Evolutionary conservation across 1,140 invertebrate species (phyloP), one percentile per base, ranked within the genome.

Genomic region (Trigoniulus corallinus): DNA sequence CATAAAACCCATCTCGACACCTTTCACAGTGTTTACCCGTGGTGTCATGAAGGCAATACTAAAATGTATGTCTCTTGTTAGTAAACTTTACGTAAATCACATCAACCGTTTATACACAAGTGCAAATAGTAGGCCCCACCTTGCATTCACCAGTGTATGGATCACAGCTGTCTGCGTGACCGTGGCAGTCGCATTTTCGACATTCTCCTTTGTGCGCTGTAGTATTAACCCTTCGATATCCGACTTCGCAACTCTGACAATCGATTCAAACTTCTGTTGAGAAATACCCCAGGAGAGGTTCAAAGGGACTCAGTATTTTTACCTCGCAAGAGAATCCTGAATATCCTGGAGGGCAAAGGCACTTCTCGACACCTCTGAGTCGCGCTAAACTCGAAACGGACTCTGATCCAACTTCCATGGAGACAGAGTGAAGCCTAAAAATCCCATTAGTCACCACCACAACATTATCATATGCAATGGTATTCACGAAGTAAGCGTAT

Each of bases 1-100:
- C 93, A 67, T 94, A 96, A 68, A 81, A 96, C 45, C 95, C 95
- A 12, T 74, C 67, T 4, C 78, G 68, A 66, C 95, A 99, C 41
- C 77, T 68, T 56, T 93, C 87, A 67, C 95, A 99, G 55, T 78
- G 74, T 1, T 67, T 61, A 1, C 82, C 82, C 46, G 68, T 67
- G 3, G 82, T 84, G 59, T 84, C 76, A 58, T 83, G 80, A 53
- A 73, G 68, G 62, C 82, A 86, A 37, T 60, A 64, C 77, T 82
- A 59, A 18, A 54, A 52, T 18, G 37, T 34, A 46, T 29, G 54
- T 13, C 12, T 18, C n/a, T n/a, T n/a, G n/a, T n/a, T n/a, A n/a
- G n/a, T n/a, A n/a, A n/a, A n/a, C n/a, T n/a, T n/a, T n/a, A n/a
- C n/a, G n/a, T n/a, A n/a, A n/a, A n/a, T n/a, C n/a, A n/a, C 15